phyloP scores from a whole-genome alignment of 2,888 invertebrate species.

The Stratiomys singularior region DNA sequence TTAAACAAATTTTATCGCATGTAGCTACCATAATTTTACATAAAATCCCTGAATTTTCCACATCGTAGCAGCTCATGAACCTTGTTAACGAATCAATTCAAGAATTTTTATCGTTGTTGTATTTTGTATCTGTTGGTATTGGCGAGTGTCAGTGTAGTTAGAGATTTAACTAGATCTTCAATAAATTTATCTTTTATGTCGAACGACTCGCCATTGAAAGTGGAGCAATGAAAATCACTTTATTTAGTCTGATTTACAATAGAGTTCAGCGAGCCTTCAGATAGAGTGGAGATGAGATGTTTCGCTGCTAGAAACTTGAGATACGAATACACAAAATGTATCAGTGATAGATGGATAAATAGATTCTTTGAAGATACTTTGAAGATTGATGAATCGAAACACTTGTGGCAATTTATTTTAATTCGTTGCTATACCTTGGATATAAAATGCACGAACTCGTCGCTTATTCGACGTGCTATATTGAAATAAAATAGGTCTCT shows the following conservation, averaged over 20 bases:
- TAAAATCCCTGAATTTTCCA: too few relatives aligned
- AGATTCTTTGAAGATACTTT: conserved; percentile 41
- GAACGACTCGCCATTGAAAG: conserved; percentile 26
- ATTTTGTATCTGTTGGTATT: background rate
- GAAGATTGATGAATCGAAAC: conserved; percentile 29
- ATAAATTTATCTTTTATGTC: background rate
- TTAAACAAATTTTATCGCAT: too few relatives aligned
- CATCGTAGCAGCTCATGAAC: background rate
- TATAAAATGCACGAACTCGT: background rate
- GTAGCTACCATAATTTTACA: too few relatives aligned
- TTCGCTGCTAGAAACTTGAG: background rate
- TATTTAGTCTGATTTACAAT: conserved; percentile 27
- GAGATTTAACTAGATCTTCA: background rate
- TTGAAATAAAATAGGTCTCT: background rate
- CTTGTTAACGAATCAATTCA: conserved; percentile 21
- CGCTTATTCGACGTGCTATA: background rate
- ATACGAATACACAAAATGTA: background rate
- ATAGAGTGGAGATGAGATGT: too few relatives aligned
- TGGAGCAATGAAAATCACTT: conserved; percentile 41
- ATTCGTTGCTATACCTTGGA: background rate
- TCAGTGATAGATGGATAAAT: conserved; percentile 20
- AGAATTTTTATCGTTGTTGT: background rate
- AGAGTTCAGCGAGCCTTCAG: conserved; percentile 6
- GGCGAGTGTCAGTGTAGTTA: background rate
- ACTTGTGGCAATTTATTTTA: conserved; percentile 43